Evolutionary conservation across 2,113 vertebrate genomes (phyloP).

Genomic region (Saguinus imperator): DNA sequence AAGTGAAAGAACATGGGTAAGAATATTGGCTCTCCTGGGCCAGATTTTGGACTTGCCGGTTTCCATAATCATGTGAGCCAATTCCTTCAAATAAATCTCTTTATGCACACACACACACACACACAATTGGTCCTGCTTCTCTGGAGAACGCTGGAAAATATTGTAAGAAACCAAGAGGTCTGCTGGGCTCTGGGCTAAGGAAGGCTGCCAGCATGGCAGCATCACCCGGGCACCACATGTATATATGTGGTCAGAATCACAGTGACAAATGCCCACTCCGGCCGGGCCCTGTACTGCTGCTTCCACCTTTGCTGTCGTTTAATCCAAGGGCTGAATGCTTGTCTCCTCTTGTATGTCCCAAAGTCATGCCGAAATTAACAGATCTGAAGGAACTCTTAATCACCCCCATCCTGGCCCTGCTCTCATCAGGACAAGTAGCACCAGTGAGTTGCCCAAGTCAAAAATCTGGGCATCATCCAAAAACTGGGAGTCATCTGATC

Average conservation of each 20-base stretch:
- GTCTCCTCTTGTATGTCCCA: not conserved
- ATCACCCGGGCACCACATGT: fast-evolving
- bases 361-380: not conserved
- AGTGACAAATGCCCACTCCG: not conserved
- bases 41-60: not conserved
- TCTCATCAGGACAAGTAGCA: not conserved
- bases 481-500: not conserved
- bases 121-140: not conserved
- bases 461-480: not conserved
- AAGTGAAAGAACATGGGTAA: not conserved
- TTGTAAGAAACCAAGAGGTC: not conserved
- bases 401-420: not conserved
- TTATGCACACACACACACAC: fast-evolving
- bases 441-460: not conserved
- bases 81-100: not conserved
- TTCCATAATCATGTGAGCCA: not conserved
- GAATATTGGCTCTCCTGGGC: not conserved
- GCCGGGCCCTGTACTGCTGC: not conserved
- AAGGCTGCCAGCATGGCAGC: not conserved
- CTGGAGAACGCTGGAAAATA: not conserved
- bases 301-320: not conserved
- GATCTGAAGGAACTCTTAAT: not conserved
- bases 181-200: not conserved
- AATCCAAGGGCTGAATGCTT: not conserved
- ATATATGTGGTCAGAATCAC: not conserved